Evolutionary conservation across 2,888 invertebrate genomes (phyloP), one percentile per base, ranked within the genome.

Genomic region (Plagodis pulveraria): DNA sequence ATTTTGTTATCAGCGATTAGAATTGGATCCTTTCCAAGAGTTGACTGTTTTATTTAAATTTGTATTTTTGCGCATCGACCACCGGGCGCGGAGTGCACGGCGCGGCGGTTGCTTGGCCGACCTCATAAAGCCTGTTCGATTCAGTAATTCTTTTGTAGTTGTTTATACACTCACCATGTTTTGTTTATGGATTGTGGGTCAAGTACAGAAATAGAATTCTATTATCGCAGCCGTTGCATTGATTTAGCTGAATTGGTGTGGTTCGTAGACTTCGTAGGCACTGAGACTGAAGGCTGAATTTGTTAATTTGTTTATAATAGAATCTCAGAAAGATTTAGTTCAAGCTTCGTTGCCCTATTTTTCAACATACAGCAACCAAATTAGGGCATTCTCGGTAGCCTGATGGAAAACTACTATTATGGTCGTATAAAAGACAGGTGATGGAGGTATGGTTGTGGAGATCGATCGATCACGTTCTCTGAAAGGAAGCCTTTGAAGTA

Each of bases 1-100:
- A 47, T 36, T 22, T 48, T 49, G 58, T 46, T 52, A 61, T 58
- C 58, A 44, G 45, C 22, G 38, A 8, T 55, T 33, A 34, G 43
- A 41, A n/a, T 60, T 65, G 60, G 60, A 49, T 45, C 33, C 9
- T 10, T 40, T 60, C 62, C 57, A 60, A 62, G 62, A 11, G 48
- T 47, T 22, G 45, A 45, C 44, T 49, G 40, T 32, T 35, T 40
- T 47, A 12, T 50, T 46, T 50, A 22, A 8, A 10, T 40, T 40
- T 46, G 47, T 51, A 58, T 56, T 56, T 58, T 49, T 49, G 41
- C 48, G n/a, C 40, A 44, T 49, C 47, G 42, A 54, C 35, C 40
- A 56, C 38, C 35, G 35, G 45, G 43, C 22, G 22, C 22, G 22
- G 22, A 22, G 22, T 22, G 22, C 22, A 22, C 4, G 22, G 22